phyloP scores from a whole-genome alignment of 2,888 invertebrate species.

The Blera fallax region DNA sequence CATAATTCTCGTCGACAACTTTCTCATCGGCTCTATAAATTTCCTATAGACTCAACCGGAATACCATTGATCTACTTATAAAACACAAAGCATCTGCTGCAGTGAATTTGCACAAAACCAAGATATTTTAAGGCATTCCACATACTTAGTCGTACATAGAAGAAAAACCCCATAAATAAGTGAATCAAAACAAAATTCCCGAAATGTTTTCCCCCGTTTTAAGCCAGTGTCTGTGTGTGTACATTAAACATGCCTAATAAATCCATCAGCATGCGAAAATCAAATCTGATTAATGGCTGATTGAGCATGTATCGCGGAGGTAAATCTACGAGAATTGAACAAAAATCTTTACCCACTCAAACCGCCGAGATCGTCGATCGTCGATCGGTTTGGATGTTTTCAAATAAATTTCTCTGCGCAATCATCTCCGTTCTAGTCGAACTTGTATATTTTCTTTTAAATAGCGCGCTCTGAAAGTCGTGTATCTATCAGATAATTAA shows the following conservation, averaged over 20 bases:
- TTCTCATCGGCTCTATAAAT: not conserved
- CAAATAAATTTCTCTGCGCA: slow-evolving; percentile 18
- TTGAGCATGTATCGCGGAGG: slow-evolving; percentile 45
- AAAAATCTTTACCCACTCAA: slow-evolving; percentile 34
- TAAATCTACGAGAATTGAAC: slow-evolving; percentile 11
- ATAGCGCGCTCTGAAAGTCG: slow-evolving; percentile 36
- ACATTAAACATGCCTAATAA: slow-evolving; percentile 72
- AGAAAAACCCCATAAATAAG: slow-evolving; percentile 19
- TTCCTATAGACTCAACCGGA: not conserved
- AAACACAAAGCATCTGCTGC: not conserved
- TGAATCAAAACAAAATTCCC: slow-evolving; percentile 41
- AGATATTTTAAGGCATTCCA: not conserved
- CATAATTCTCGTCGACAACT: not conserved
- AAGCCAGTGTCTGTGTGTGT: slow-evolving; percentile 29
- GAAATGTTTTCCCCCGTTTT: not conserved
- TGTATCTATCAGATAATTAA: slow-evolving; percentile 55
- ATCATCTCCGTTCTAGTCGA: not conserved
- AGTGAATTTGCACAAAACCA: not conserved
- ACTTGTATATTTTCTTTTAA: slow-evolving; percentile 29
- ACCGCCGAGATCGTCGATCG: not conserved
- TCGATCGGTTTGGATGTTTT: slow-evolving; percentile 13
- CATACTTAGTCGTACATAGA: not conserved
- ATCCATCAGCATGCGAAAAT: slow-evolving; percentile 68
- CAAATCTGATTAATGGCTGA: slow-evolving; percentile 73
- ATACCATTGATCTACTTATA: not conserved